These are phyloP conservation scores for Cephalopholis sonnerati DNA, from an alignment of 2,113 vertebrate genomes.

Conservation along the genomic window DNA sequence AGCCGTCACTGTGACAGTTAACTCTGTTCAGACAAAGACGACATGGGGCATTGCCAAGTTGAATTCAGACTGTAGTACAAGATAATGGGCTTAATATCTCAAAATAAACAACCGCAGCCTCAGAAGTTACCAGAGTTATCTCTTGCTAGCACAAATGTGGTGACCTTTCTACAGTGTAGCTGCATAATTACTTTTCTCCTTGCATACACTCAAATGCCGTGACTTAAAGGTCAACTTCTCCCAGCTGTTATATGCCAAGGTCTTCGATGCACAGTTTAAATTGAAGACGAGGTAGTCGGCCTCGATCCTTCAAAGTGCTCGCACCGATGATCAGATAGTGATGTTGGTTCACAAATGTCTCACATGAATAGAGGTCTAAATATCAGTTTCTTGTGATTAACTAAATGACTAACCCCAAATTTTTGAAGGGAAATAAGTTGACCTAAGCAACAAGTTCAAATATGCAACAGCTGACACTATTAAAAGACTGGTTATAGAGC, in stretches of 20 bases:
- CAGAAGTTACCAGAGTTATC: slow-evolving; percentile 62
- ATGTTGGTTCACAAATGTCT: slow-evolving; percentile 40
- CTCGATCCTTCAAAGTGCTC: slow-evolving; percentile 59
- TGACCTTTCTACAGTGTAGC: slow-evolving; percentile 78
- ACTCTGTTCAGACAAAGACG: slow-evolving; percentile 7
- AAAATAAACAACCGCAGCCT: slow-evolving; percentile 61
- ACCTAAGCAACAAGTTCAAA: slow-evolving; percentile 35
- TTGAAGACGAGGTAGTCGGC: slow-evolving; percentile 27
- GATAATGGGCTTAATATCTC: slow-evolving; percentile 56
- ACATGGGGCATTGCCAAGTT: slow-evolving; percentile 6
- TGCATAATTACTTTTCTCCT: slow-evolving; percentile 81
- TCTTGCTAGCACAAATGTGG: slow-evolving; percentile 64
- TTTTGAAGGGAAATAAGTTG: slow-evolving; percentile 38
- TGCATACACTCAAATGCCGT: slow-evolving; percentile 64
- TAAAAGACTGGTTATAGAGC: slow-evolving; percentile 45
- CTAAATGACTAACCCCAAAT: slow-evolving; percentile 11
- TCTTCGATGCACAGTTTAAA: slow-evolving; percentile 53
- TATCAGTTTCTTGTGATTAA: slow-evolving; percentile 46
- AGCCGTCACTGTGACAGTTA: slow-evolving; percentile 5
- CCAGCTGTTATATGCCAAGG: slow-evolving; percentile 68
- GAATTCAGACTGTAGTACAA: slow-evolving; percentile 27
- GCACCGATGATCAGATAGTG: slow-evolving; percentile 19
- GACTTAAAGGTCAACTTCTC: slow-evolving; percentile 82
- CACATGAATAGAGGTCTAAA: slow-evolving; percentile 33
- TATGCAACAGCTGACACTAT: background rate